Evolutionary conservation across 1,140 invertebrate genomes (phyloP).

Genomic region (Cyrtorhinus lividipennis): DNA sequence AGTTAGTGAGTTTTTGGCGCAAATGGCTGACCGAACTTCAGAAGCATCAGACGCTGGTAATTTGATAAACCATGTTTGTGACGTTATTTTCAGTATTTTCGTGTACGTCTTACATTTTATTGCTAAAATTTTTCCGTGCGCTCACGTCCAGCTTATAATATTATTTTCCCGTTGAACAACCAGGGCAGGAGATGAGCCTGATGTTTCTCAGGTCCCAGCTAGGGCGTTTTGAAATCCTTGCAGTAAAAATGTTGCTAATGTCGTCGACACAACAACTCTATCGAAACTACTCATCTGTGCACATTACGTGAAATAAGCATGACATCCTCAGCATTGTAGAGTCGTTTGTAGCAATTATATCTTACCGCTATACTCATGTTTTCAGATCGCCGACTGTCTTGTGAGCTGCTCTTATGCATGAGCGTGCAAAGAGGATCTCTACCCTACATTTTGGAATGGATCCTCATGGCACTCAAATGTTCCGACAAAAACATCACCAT

Average conservation of each 20-base stretch:
- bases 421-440: slow-evolving; percentile 47
- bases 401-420: slow-evolving; percentile 41
- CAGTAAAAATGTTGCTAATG: too few species aligned
- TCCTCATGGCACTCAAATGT: slow-evolving; percentile 40
- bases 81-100: not conserved
- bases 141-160: too few species aligned
- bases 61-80: not conserved
- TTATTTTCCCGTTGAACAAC: too few species aligned
- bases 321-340: too few species aligned
- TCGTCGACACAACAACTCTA: too few species aligned
- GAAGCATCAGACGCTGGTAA: slow-evolving; percentile 36
- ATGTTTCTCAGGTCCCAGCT: too few species aligned
- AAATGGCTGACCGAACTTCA: slow-evolving; percentile 36
- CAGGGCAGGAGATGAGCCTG: too few species aligned
- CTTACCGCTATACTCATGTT: not conserved
- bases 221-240: too few species aligned
- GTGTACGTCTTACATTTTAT: slow-evolving; percentile 1
- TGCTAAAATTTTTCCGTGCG: too few species aligned
- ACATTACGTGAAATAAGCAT: too few species aligned
- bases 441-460: slow-evolving; percentile 46
- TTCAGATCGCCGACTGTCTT: slow-evolving; percentile 34
- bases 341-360: too few species aligned
- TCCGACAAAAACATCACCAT: slow-evolving; percentile 21
- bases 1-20: slow-evolving; percentile 39
- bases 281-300: too few species aligned